These are phyloP conservation scores for Chrysolina oricalcia DNA, from an alignment of 2,888 invertebrate genomes.

Conservation along the genomic window DNA sequence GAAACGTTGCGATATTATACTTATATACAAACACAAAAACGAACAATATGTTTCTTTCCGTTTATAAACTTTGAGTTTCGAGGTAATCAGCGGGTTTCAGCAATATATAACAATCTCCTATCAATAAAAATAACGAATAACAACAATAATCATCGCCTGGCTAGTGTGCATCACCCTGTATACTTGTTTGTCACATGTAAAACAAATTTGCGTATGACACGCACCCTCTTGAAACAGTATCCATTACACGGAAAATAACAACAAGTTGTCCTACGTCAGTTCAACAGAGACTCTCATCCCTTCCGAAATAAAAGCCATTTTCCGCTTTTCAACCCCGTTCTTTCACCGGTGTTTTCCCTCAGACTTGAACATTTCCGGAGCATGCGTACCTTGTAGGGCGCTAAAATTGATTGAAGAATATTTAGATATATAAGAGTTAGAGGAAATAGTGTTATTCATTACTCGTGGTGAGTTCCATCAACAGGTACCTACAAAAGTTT, in stretches of 20 bases:
- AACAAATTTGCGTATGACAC: constrained; percentile 16
- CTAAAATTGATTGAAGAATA: constrained; percentile 60
- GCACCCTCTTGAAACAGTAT: neutral
- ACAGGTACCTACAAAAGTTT: constrained; percentile 48
- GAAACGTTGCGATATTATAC: too few relatives aligned
- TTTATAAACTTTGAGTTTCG: too few relatives aligned
- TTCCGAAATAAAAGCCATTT: constrained; percentile 33
- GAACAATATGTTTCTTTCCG: too few relatives aligned
- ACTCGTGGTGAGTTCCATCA: constrained; percentile 50
- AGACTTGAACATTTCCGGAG: constrained; percentile 44
- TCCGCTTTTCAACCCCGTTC: constrained; percentile 33
- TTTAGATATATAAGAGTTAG: constrained; percentile 59
- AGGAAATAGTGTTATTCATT: constrained; percentile 53
- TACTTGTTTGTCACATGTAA: constrained; percentile 13
- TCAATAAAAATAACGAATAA: too few relatives aligned
- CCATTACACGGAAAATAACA: neutral
- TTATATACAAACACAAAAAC: too few relatives aligned
- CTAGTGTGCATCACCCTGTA: neutral
- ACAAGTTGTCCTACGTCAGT: neutral
- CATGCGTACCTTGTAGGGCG: constrained; percentile 56
- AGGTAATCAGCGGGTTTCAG: too few relatives aligned
- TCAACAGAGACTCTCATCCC: neutral
- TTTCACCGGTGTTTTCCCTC: constrained; percentile 9
- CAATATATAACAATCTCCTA: too few relatives aligned
- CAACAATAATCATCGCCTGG: too few relatives aligned